A percentile compares a stretch with the other conserved stretches of the same genome.
Evolutionary conservation across 2,888 invertebrate species (phyloP).

Genomic region (Acronicta alni): DNA sequence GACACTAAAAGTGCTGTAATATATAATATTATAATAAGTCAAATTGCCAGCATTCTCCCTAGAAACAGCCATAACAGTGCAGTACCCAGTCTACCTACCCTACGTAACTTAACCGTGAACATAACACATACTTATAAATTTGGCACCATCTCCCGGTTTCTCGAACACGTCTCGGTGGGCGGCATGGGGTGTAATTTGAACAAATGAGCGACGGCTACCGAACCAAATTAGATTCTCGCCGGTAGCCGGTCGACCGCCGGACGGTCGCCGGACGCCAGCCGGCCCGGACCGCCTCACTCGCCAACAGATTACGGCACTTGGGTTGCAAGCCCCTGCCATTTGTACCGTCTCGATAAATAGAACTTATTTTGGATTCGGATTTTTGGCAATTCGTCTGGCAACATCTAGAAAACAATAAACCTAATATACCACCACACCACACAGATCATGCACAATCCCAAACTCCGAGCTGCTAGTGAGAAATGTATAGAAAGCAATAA

Average conservation of each 20-base stretch:
- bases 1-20: too few relatives aligned
- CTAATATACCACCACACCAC: too few relatives aligned
- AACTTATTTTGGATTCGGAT: constrained; percentile 42
- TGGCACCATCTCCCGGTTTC: constrained; percentile 48
- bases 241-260: constrained; percentile 61
- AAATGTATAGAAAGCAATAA: too few relatives aligned
- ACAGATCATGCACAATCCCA: too few relatives aligned
- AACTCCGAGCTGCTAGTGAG: too few relatives aligned
- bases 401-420: background rate
- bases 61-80: background rate
- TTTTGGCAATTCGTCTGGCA: background rate
- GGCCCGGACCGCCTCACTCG: constrained; percentile 57
- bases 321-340: constrained; percentile 63
- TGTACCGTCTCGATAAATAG: constrained; percentile 61
- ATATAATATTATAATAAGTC: too few relatives aligned
- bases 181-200: constrained; percentile 78
- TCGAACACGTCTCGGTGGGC: constrained; percentile 62
- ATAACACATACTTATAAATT: constrained; percentile 49
- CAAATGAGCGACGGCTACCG: constrained; percentile 91
- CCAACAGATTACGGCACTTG: constrained; percentile 75
- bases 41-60: background rate
- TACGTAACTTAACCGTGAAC: constrained; percentile 20
- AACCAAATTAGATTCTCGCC: constrained; percentile 91
- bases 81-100: constrained; percentile 13
- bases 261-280: constrained; percentile 45